Percentiles rank a stretch among this genome's conserved stretches.
phyloP scores from a whole-genome alignment of 2,888 invertebrate species.

The Eutolmus rufibarbis region DNA sequence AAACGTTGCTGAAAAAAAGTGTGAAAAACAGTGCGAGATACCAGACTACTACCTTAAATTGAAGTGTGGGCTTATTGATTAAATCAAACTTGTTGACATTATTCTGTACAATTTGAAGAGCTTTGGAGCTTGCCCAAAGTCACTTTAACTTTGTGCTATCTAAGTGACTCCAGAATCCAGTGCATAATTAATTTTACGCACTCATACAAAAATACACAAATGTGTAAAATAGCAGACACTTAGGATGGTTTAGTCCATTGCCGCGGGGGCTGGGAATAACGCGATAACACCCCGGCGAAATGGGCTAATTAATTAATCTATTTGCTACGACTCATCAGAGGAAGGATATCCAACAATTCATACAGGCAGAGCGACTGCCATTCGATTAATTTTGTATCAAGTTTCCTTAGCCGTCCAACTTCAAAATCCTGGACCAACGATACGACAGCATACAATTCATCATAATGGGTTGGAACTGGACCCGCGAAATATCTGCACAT shows the following conservation, averaged over 20 bases:
- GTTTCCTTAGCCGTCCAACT: neutral
- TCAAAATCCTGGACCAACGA: neutral
- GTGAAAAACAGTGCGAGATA: no score
- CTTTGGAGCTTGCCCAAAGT: neutral
- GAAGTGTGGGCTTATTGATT: neutral
- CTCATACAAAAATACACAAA: neutral
- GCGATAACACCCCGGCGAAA: neutral
- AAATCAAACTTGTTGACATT: neutral
- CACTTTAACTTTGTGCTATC: neutral
- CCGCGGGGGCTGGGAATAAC: neutral
- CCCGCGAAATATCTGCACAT: neutral
- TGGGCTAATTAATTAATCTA: neutral
- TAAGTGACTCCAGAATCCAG: neutral
- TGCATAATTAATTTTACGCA: neutral
- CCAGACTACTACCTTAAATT: no score
- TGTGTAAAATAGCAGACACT: neutral
- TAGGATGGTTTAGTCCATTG: neutral
- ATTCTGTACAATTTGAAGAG: neutral
- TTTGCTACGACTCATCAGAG: neutral
- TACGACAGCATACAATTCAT: conserved; percentile 18
- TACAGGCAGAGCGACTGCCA: neutral
- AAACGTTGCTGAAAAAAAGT: no score
- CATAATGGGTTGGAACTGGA: neutral
- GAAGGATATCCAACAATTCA: neutral
- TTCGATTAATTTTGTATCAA: conserved; percentile 16